Evolutionary conservation across 2,797 vertebrate species (phyloP), one percentile per base, ranked within the genome.

Genomic region (Lophius americanus): DNA sequence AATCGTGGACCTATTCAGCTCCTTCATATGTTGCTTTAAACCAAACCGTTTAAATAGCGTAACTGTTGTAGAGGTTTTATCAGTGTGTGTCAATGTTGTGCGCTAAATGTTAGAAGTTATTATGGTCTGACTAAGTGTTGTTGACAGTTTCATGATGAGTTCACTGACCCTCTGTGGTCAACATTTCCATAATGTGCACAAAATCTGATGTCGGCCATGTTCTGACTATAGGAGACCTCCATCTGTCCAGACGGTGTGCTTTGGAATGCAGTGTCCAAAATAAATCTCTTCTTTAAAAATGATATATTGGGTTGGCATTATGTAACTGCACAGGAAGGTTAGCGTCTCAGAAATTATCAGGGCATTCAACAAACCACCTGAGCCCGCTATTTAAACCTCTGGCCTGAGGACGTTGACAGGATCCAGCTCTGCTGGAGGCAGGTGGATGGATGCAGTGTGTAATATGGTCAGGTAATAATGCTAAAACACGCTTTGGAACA

Each of bases 211-310:
- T 86, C 85, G 46, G 68, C 42, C 37, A 59, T 87, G 81, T 92
- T 89, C 82, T 84, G 76, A 82, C 88, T 82, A 81, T 81, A 79
- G 75, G 85, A 90, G 74, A 91, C 84, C 81, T 85, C 84, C 84
- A 79, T 85, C 84, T 90, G 85, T 90, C 81, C 88, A 79, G 64
- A 79, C 66, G 53, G 70, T 89, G 81, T 88, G 51, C 76, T 81
- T 76, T 89, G 75, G 80, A 91, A 88, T 84, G 83, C 85, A 77
- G 78, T 82, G 82, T 92, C 73, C 70, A 76, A 85, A 92, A 90
- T 90, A 91, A 92, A 93, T 86, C 79, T 83, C 82, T 70, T 76
- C 82, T 84, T 70, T 80, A 70, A 78, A 89, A 85, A 85, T 75
- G 3, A 51, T 71, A 79, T 23, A 48, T 36, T 64, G 64, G 64